Base-by-base conservation (phyloP, 1,140 invertebrate genomes). In the Ptiloglossa arizonensis region DNA sequence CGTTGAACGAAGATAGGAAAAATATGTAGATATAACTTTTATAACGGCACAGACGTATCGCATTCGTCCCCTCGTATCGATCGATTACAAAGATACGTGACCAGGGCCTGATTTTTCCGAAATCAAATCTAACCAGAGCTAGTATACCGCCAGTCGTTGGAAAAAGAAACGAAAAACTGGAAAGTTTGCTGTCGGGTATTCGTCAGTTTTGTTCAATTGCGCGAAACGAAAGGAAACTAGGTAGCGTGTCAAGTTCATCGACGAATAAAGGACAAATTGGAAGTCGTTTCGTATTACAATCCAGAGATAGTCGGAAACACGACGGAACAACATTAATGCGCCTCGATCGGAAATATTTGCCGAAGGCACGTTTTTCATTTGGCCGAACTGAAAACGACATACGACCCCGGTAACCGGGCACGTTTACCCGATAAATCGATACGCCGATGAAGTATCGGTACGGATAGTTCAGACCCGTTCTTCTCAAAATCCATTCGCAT, bases 41-140 rank as follows among this genome's bases (percentile, higher is more conserved):
- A 83, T 83, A 84, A 81, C 59, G 69, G 67, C 46, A 44, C 50
- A 48, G 27, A n/a, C 54, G 27, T 57, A 79, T 80, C 57, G 32
- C 52, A 82, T 80, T 86, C 64, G 71, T 74, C 80, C 77, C 81
- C 50, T 57, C 46, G 24, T 71, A 85, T 86, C 80, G 79, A 86
- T 85, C 74, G 83, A 79, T 79, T 66, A 79, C 81, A 83, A 85
- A 81, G 85, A 85, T 84, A 85, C 72, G 60, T 74, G 52, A 48
- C 75, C 44, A 52, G 32, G 35, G 57, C 56, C 32, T 32, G 32
- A 2, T 69, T 60, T 48, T 24, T 27, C 54, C 44, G 15, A 48
- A 19, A 27, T 22, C 63, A 13, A 41, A 11, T 41, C 41, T 6
- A 41, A 41, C 13, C 8, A 11, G 11, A 41, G 13, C 41, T 41